Evolutionary conservation across 1,140 invertebrate genomes (phyloP).

Genomic region (Telenomus remus): DNA sequence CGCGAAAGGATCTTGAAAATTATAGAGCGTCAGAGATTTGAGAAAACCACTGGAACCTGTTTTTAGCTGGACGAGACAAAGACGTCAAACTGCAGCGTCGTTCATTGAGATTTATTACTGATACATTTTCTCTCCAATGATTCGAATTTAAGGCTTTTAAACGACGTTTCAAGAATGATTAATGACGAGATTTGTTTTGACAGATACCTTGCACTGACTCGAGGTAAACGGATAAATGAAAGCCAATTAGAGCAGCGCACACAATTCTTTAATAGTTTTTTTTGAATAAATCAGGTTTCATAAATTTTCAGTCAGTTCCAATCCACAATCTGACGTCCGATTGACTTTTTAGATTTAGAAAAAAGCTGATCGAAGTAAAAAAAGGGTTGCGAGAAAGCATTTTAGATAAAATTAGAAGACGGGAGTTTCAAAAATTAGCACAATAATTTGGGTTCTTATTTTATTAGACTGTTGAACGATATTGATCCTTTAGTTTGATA

Average conservation of each 20-base stretch:
- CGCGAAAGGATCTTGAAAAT: constrained; percentile 40
- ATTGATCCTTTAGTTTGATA: too few species aligned
- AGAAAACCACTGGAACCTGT: constrained; percentile 36
- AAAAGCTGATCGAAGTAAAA: too few species aligned
- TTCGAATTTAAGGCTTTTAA: constrained; percentile 23
- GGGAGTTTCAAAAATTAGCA: too few species aligned
- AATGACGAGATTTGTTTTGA: constrained; percentile 24
- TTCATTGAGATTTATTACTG: constrained; percentile 31
- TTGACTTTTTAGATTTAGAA: too few species aligned
- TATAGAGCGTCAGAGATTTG: constrained; percentile 47
- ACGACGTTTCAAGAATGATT: constrained; percentile 11
- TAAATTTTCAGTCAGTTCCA: too few species aligned
- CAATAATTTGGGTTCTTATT: too few species aligned
- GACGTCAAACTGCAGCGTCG: constrained; percentile 22
- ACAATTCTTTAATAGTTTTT: neutral
- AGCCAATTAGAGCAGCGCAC: constrained; percentile 13
- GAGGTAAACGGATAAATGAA: constrained; percentile 12
- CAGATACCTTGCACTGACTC: constrained; percentile 1
- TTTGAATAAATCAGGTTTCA: neutral
- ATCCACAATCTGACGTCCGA: too few species aligned
- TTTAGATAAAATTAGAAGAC: too few species aligned
- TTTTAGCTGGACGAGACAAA: constrained; percentile 38
- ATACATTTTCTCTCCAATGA: constrained; percentile 21
- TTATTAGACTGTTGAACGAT: too few species aligned
- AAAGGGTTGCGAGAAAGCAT: too few species aligned